Conservation (phyloP, 2,888 invertebrate genomes). For the Ceriagrion tenellum region DNA sequence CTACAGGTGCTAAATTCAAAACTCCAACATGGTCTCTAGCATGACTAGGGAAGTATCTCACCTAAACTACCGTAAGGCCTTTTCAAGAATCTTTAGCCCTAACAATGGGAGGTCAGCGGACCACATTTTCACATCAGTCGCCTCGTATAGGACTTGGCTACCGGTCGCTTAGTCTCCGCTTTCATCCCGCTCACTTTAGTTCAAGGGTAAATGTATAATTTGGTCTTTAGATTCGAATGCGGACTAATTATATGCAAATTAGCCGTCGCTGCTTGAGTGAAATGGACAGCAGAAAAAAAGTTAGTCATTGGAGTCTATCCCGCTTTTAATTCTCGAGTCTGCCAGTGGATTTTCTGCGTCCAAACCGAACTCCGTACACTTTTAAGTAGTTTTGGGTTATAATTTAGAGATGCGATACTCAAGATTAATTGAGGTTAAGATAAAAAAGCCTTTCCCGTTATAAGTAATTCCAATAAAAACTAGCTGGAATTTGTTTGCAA, state of each 20-base stretch:
- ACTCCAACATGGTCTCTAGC: too few species aligned
- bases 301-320: background rate
- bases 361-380: too few species aligned
- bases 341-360: too few species aligned
- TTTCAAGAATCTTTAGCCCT: background rate
- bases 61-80: too few species aligned
- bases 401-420: too few species aligned
- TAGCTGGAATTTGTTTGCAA: too few species aligned
- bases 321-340: background rate
- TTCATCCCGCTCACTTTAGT: background rate
- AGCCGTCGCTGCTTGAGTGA: background rate
- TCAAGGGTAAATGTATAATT: background rate
- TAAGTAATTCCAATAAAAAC: too few species aligned
- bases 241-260: background rate
- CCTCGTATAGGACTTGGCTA: background rate
- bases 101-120: background rate
- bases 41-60: too few species aligned
- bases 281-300: background rate
- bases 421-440: too few species aligned
- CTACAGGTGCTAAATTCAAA: too few species aligned
- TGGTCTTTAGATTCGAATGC: background rate
- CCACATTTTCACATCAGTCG: background rate
- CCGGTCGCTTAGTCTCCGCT: background rate
- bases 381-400: too few species aligned
- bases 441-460: too few species aligned